A percentile compares a stretch with the other conserved stretches of the same genome.
Evolutionary conservation across 23 tunicate species (phyloP).

Genomic region (Corella eumyota): DNA sequence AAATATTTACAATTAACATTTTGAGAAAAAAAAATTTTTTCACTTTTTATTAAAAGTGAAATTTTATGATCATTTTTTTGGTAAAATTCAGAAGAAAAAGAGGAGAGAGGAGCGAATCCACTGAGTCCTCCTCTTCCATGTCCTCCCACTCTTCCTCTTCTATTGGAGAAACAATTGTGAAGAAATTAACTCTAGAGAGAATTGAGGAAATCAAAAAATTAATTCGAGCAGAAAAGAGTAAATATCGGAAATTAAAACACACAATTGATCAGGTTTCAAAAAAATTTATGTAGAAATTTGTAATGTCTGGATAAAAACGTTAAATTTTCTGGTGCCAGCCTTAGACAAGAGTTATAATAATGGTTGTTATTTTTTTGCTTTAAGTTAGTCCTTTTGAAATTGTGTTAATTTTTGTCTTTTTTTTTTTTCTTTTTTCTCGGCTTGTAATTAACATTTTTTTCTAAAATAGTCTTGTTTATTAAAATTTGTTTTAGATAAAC

Average conservation of each 20-base stretch:
- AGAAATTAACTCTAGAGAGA: conserved; percentile 49
- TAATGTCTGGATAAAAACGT: no score
- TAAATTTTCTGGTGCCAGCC: no score
- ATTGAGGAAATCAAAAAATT: conserved; percentile 57
- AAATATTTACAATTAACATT: neutral
- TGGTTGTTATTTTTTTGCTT: conserved; percentile 5
- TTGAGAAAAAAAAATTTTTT: neutral
- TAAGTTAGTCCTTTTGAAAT: no score
- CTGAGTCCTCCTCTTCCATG: conserved; percentile 30
- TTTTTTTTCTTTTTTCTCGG: no score
- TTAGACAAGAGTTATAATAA: neutral
- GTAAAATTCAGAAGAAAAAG: conserved; percentile 31
- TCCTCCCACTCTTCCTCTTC: conserved; percentile 19
- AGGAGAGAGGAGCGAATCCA: conserved; percentile 46
- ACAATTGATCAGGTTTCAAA: conserved; percentile 45
- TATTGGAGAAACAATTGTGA: conserved; percentile 36
- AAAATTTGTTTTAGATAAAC: conserved; percentile 30
- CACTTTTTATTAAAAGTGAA: neutral
- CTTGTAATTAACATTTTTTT: no score
- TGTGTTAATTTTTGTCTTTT: no score
- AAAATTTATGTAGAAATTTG: neutral
- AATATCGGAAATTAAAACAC: conserved; percentile 45
- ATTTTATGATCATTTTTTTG: conserved; percentile 1
- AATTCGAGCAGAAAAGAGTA: conserved; percentile 39
- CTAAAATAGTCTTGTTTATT: no score